Percentiles rank a stretch among this genome's conserved stretches.
Conservation (phyloP, 1,140 invertebrate species). For the Orius laevigatus region DNA sequence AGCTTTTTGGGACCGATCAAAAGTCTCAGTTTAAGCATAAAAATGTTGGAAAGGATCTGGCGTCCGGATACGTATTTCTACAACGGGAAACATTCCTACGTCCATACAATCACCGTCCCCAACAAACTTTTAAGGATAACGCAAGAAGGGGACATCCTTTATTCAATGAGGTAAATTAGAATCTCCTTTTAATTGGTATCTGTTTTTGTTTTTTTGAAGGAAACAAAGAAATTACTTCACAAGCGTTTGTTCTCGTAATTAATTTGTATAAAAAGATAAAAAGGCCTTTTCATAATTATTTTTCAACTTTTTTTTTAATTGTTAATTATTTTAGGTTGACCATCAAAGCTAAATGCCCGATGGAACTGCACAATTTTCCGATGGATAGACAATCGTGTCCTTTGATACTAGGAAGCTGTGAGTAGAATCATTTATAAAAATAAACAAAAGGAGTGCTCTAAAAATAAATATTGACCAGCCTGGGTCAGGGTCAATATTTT, state of each 20-base stretch:
- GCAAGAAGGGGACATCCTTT: slow-evolving; percentile 80
- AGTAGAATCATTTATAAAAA: too few relatives aligned
- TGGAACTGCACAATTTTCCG: slow-evolving; percentile 91
- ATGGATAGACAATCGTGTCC: slow-evolving; percentile 92
- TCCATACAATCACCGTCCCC: slow-evolving; percentile 88
- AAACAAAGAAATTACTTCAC: neutral
- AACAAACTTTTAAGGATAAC: slow-evolving; percentile 82
- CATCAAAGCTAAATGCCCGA: slow-evolving; percentile 92
- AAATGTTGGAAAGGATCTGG: slow-evolving; percentile 88
- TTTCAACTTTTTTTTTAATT: slow-evolving; percentile 13
- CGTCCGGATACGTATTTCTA: slow-evolving; percentile 89
- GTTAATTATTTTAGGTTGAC: slow-evolving; percentile 55
- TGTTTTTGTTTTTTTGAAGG: too few relatives aligned
- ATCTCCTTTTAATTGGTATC: neutral
- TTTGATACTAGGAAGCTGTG: slow-evolving; percentile 85
- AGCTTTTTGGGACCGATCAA: slow-evolving; percentile 68
- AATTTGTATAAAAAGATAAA: slow-evolving; percentile 6
- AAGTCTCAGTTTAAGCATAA: slow-evolving; percentile 68
- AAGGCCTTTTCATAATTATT: neutral
- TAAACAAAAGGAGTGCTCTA: neutral
- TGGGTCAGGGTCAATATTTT: too few relatives aligned
- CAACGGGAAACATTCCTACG: slow-evolving; percentile 80
- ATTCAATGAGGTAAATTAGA: slow-evolving; percentile 76
- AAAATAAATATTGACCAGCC: neutral
- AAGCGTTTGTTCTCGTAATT: neutral